Evolutionary conservation across 37 sponge, comb jelly and placozoan species (phyloP).

Genomic region (Beroe forskalii): DNA sequence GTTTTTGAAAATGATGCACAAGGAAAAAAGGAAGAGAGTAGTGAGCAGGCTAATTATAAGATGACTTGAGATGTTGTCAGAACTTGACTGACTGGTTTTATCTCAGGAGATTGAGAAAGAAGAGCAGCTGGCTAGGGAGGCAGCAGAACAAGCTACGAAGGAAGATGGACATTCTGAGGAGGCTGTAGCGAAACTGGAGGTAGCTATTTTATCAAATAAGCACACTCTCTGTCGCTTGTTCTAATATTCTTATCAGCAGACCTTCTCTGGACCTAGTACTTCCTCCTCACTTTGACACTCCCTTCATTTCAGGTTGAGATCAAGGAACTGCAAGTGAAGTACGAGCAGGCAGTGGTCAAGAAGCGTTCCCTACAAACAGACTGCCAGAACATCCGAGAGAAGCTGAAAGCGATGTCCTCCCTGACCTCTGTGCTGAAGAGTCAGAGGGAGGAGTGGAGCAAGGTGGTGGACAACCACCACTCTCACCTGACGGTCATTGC

Average conservation of each 20-base stretch:
- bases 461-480: slow-evolving; percentile 28
- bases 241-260: too few relatives aligned
- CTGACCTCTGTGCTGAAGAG: slow-evolving; percentile 55
- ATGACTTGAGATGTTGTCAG: too few relatives aligned
- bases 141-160: background rate
- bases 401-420: slow-evolving; percentile 69
- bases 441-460: slow-evolving; percentile 47
- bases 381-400: slow-evolving; percentile 72
- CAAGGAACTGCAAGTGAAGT: slow-evolving; percentile 40
- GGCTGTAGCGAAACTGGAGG: slow-evolving; percentile 27
- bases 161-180: background rate
- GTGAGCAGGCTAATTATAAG: too few relatives aligned
- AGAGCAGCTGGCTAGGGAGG: slow-evolving; percentile 16
- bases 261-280: too few relatives aligned
- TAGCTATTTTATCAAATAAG: too few relatives aligned
- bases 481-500: slow-evolving; percentile 10
- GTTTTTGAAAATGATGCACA: too few relatives aligned
- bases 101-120: slow-evolving; percentile 62
- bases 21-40: too few relatives aligned
- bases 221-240: too few relatives aligned
- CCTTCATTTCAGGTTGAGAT: slow-evolving; percentile 44
- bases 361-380: slow-evolving; percentile 71
- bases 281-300: too few relatives aligned
- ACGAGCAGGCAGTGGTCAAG: slow-evolving; percentile 76
- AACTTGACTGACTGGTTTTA: too few relatives aligned